A percentile compares a stretch with the other conserved stretches of the same genome.
Conservation (phyloP, 2,888 invertebrate species). For the Parnassius apollo region DNA sequence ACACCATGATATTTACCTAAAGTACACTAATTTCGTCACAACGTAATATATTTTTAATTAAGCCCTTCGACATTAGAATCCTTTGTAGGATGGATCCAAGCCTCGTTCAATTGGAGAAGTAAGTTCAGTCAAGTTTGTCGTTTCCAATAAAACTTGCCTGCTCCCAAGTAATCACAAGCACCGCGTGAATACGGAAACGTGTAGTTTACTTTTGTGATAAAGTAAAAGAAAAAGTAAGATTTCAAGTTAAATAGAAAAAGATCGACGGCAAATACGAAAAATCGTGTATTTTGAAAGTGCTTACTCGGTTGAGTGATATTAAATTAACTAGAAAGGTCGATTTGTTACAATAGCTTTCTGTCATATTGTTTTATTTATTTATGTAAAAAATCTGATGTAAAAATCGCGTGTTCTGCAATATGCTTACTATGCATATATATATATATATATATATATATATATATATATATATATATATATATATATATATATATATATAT, state of each 20-base stretch:
- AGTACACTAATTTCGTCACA: too few species aligned
- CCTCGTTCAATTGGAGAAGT: slow-evolving; percentile 36
- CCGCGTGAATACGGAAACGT: slow-evolving; percentile 32
- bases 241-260: slow-evolving; percentile 15
- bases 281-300: too few species aligned
- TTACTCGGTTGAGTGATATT: too few species aligned
- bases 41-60: too few species aligned
- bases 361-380: background rate
- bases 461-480: too few species aligned
- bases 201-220: slow-evolving; percentile 12
- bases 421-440: too few species aligned
- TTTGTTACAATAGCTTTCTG: background rate
- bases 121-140: slow-evolving; percentile 42
- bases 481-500: too few species aligned
- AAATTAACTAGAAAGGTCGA: too few species aligned
- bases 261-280: background rate
- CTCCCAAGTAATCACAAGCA: slow-evolving; percentile 41
- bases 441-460: too few species aligned
- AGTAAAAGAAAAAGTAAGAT: slow-evolving; percentile 20
- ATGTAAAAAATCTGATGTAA: background rate
- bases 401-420: too few species aligned
- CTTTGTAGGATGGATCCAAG: slow-evolving; percentile 28
- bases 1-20: too few species aligned
- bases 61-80: too few species aligned
- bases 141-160: slow-evolving; percentile 48